phyloP scores from a whole-genome alignment of 1,140 invertebrate species.

The Amphibalanus amphitrite region DNA sequence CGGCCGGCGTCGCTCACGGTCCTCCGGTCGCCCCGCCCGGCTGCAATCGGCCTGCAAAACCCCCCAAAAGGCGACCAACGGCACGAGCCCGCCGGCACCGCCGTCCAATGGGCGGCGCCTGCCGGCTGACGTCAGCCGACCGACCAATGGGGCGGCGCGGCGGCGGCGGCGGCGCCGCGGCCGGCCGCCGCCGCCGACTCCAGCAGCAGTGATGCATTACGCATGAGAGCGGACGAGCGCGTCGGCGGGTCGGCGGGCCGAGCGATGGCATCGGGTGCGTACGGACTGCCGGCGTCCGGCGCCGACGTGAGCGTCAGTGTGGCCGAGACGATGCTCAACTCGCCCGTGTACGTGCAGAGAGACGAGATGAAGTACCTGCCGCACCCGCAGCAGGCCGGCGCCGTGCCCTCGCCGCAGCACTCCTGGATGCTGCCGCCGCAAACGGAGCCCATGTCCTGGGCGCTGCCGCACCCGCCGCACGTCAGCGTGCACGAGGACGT shows the following conservation, averaged over 20 bases:
- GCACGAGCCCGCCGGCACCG: too few relatives aligned
- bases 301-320: constrained; percentile 20
- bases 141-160: too few relatives aligned
- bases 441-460: constrained; percentile 49
- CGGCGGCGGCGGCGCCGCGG: too few relatives aligned
- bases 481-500: constrained; percentile 33
- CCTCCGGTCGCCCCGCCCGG: too few relatives aligned
- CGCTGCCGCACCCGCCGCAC: constrained; percentile 34
- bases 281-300: constrained; percentile 19
- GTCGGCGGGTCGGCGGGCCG: background rate
- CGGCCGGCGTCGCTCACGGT: too few relatives aligned
- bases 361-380: constrained; percentile 84
- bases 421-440: constrained; percentile 68
- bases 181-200: constrained; percentile 12
- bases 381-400: constrained; percentile 46
- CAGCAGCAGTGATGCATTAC: constrained; percentile 11
- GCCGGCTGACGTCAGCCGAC: too few relatives aligned
- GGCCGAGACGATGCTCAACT: constrained; percentile 20
- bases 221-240: constrained; percentile 7
- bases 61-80: too few relatives aligned
- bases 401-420: constrained; percentile 51
- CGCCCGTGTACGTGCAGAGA: constrained; percentile 17
- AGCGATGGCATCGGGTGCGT: constrained; percentile 19
- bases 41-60: too few relatives aligned
- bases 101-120: too few relatives aligned